phyloP scores from a whole-genome alignment of 2,888 invertebrate genomes.

The Xanthia icteritia region DNA sequence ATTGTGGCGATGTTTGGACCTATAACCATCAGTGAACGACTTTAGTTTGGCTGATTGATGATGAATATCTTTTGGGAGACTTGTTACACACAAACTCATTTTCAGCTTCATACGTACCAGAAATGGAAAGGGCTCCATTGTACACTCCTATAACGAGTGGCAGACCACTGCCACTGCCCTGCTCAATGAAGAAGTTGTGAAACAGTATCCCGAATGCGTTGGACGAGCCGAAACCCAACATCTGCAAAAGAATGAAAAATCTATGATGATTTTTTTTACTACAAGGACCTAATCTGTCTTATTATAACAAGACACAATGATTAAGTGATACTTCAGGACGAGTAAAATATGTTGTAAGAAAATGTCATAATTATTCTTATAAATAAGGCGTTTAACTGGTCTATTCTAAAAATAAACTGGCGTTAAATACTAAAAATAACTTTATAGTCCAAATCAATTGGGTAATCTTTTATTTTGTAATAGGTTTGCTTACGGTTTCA shows the following conservation, averaged over 20 bases:
- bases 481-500: background rate
- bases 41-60: background rate
- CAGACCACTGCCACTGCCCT: constrained; percentile 92
- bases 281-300: too few relatives aligned
- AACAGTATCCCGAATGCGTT: constrained; percentile 93
- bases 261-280: background rate
- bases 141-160: constrained; percentile 93
- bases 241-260: constrained; percentile 83
- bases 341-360: background rate
- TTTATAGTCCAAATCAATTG: background rate
- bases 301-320: background rate
- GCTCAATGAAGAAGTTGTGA: constrained; percentile 92
- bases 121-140: constrained; percentile 91
- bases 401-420: background rate
- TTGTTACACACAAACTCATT: background rate
- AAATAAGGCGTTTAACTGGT: background rate
- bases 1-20: background rate
- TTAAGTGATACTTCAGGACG: background rate
- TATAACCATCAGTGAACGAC: background rate
- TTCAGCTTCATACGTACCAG: constrained; percentile 84
- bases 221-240: constrained; percentile 92
- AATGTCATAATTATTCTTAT: background rate
- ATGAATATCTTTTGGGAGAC: background rate
- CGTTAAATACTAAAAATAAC: background rate
- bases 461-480: background rate